Conservation (phyloP, 2,888 invertebrate genomes). For the Entomobrya proxima region DNA sequence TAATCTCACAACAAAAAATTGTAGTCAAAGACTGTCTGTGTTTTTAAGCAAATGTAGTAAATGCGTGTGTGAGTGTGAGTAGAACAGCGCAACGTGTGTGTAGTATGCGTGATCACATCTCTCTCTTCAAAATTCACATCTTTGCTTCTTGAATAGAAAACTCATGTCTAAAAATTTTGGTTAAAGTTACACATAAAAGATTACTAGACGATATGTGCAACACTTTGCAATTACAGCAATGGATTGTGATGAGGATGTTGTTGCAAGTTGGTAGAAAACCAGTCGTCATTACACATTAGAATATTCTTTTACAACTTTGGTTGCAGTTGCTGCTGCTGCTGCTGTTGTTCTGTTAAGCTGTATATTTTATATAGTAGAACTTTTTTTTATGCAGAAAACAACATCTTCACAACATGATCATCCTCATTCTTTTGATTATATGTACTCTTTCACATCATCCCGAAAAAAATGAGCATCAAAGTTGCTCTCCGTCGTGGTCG, state of each 20-base stretch:
- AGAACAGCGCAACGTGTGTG: not conserved
- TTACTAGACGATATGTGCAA: constrained; percentile 1
- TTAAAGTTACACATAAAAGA: too few relatives aligned
- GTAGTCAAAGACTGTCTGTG: not conserved
- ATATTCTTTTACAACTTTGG: constrained; percentile 25
- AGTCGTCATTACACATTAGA: constrained; percentile 34
- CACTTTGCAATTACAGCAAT: not conserved
- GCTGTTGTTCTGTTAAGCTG: too few relatives aligned
- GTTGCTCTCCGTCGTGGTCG: too few relatives aligned
- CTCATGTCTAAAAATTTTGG: too few relatives aligned
- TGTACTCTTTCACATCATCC: too few relatives aligned
- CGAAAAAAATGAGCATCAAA: too few relatives aligned
- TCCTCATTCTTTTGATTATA: too few relatives aligned
- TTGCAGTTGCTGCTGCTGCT: too few relatives aligned
- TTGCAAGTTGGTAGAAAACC: constrained; percentile 19
- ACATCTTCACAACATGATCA: too few relatives aligned
- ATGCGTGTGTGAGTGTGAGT: not conserved
- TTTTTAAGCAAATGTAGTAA: not conserved
- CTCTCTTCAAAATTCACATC: not conserved
- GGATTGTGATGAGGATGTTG: not conserved
- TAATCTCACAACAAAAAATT: not conserved
- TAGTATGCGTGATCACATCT: constrained; percentile 19
- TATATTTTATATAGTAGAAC: not conserved
- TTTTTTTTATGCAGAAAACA: too few relatives aligned
- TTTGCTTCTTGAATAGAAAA: not conserved